These are phyloP conservation scores for Rhogogaster chlorosoma DNA, from an alignment of 2,888 invertebrate species.

Conservation along the genomic window DNA sequence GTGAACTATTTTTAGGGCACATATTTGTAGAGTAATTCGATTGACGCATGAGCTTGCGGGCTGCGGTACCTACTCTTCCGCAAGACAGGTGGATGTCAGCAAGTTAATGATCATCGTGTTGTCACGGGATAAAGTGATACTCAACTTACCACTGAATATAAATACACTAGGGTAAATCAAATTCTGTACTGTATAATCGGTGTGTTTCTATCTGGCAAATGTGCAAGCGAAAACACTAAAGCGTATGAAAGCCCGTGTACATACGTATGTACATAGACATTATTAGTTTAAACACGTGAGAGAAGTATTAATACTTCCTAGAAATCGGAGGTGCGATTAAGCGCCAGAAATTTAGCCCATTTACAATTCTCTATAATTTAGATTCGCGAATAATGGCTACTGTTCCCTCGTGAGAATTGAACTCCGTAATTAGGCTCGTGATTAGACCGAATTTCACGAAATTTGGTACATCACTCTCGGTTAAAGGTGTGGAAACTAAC, in stretches of 20 bases:
- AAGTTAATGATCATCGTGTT: constrained; percentile 16
- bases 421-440: background rate
- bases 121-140: constrained; percentile 34
- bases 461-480: too few species aligned
- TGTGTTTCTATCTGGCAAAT: constrained; percentile 22
- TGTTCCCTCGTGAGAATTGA: background rate
- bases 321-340: background rate
- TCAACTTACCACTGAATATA: background rate
- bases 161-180: constrained; percentile 4
- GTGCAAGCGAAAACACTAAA: background rate
- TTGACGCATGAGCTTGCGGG: constrained; percentile 19
- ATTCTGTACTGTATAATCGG: background rate
- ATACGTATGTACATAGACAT: background rate
- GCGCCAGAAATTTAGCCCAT: background rate
- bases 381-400: too few species aligned
- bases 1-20: background rate
- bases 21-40: constrained; percentile 10
- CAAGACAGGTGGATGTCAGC: constrained; percentile 26
- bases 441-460: background rate
- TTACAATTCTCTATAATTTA: background rate
- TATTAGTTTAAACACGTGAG: background rate
- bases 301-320: constrained; percentile 3
- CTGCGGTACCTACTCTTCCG: background rate
- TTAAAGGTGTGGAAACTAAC: background rate
- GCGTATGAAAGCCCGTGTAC: background rate